Evolutionary conservation across 2,888 invertebrate species (phyloP).

Genomic region (Gortyna flavago): DNA sequence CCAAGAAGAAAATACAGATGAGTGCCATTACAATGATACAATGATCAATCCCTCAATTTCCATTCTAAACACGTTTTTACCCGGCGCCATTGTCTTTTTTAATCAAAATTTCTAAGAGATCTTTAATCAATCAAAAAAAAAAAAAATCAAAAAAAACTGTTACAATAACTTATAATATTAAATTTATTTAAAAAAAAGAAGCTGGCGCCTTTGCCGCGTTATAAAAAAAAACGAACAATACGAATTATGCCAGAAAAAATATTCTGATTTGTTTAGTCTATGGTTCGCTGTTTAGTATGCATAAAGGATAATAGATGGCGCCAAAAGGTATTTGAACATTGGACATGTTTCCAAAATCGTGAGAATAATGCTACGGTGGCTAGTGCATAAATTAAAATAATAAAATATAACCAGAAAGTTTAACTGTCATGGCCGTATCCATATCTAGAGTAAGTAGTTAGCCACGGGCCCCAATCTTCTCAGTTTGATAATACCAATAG

Average conservation of each 20-base stretch:
- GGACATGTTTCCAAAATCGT: conserved; percentile 35
- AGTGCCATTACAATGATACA: conserved; percentile 49
- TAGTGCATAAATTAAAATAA: background rate
- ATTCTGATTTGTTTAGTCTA: conserved; percentile 66
- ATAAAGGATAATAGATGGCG: conserved; percentile 68
- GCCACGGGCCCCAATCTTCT: too few relatives aligned
- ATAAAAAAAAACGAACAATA: conserved; percentile 69
- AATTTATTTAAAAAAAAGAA: conserved; percentile 67
- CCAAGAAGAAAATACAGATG: conserved; percentile 54
- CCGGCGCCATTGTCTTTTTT: conserved; percentile 73
- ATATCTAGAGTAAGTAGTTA: background rate
- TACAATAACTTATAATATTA: conserved; percentile 79
- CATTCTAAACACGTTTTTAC: conserved; percentile 70
- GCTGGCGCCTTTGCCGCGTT: conserved; percentile 60
- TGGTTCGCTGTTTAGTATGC: conserved; percentile 71
- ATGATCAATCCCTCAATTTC: conserved; percentile 41
- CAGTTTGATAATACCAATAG: too few relatives aligned
- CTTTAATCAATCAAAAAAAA: too few relatives aligned
- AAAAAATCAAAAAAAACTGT: conserved; percentile 67
- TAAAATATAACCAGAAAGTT: background rate
- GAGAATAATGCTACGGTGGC: conserved; percentile 9
- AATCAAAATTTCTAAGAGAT: conserved; percentile 69
- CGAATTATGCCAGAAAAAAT: conserved; percentile 56
- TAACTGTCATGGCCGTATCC: background rate
- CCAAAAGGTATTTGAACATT: conserved; percentile 55